Base-by-base conservation (phyloP, 2,797 vertebrate genomes). In the Lagodon rhomboides region DNA sequence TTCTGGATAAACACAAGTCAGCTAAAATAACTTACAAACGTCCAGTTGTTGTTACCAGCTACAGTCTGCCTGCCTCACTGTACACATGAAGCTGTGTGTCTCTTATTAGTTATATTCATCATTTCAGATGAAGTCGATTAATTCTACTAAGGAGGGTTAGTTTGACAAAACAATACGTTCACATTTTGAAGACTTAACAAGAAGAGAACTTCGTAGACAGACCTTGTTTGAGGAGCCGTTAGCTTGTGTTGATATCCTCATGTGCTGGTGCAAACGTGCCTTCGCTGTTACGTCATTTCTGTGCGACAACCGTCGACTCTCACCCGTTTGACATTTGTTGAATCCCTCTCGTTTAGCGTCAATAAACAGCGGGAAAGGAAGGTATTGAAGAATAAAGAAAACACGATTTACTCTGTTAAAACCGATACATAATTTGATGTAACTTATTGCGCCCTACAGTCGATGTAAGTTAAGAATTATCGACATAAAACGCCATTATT, bases 231-330 rank as follows among this genome's bases (percentile, higher is more conserved):
- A 25, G 17, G 16, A 59, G 34, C 13, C 0, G 15, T 1, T 1
- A 1, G 1, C 3, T 20, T 0, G 0, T 68, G 64, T 76, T 81
- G 51, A n/a, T 68, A 1, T 67, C 74, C 73, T 62, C 87, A 61
- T 17, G 71, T 41, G 68, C n/a, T 16, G 0, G 0, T 0, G 9
- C 4, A 16, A 56, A 30, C 59, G 70, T 44, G 46, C 1, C 3
- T 0, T 1, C 5, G 2, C 2, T 0, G 0, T 4, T 15, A 65
- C 87, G 87, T 89, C 77, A 75, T 43, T 46, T 0, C 0, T 1
- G 7, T n/a, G 68, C 73, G 86, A 69, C 84, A 20, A 7, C 16
- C 3, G 18, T 46, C 23, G 62, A 38, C 49, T 25, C 7, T 4
- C 56, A 38, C 0, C 16, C 22, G 1, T 3, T 1, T 34, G 8